Conservation (phyloP, 2,888 invertebrate genomes). For the Stenchaetothrips biformis region DNA sequence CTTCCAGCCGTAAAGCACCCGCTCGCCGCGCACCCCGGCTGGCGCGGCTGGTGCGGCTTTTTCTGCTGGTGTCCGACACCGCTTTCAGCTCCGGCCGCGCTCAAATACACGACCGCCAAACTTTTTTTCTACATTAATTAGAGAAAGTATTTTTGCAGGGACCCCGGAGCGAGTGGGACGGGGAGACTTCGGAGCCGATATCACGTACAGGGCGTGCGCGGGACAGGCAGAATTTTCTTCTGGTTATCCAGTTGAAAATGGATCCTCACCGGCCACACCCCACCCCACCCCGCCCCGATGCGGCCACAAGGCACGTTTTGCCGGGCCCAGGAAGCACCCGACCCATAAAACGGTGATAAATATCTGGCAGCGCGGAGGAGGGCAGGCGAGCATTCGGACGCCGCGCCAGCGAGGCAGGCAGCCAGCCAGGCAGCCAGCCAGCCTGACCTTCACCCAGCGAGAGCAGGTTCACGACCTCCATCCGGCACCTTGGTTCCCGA, state of each 20-base stretch:
- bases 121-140: too few species aligned
- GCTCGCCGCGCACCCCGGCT: background rate
- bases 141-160: too few species aligned
- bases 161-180: too few species aligned
- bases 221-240: background rate
- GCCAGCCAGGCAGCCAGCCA: too few species aligned
- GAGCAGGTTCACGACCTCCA: too few species aligned
- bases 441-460: background rate
- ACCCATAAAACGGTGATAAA: conserved; percentile 11
- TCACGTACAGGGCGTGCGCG: too few species aligned
- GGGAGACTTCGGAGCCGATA: too few species aligned
- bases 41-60: background rate
- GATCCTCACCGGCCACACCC: background rate
- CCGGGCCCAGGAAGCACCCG: conserved; percentile 12
- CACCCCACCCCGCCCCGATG: background rate
- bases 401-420: too few species aligned
- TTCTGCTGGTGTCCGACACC: too few species aligned
- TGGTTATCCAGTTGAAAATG: conserved; percentile 13
- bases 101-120: too few species aligned
- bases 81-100: too few species aligned
- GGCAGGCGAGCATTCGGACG: background rate
- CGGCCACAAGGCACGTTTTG: background rate
- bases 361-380: background rate
- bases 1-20: background rate
- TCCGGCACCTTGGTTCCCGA: too few species aligned